phyloP scores from a whole-genome alignment of 2,113 vertebrate species.

The Argyrosomus japonicus region DNA sequence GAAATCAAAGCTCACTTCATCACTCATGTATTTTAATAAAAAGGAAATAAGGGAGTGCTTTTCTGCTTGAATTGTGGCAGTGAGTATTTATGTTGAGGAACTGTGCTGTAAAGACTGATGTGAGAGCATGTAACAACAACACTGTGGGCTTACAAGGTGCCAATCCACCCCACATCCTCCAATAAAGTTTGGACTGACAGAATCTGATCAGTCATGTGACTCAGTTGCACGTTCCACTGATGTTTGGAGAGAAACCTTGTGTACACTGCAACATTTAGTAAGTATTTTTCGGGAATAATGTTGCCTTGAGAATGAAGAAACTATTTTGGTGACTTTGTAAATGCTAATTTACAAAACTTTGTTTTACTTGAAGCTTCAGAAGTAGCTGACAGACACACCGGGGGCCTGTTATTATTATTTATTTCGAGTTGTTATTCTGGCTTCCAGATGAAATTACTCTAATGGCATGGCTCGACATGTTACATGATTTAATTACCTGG shows the following conservation, averaged over 20 bases:
- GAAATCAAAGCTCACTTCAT: constrained; percentile 34
- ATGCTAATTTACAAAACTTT: not conserved
- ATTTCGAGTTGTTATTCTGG: not conserved
- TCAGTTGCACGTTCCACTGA: not conserved
- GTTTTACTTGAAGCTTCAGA: not conserved
- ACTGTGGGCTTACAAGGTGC: not conserved
- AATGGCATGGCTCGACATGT: not conserved
- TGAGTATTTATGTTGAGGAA: not conserved
- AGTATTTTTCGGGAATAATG: not conserved
- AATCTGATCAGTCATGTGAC: not conserved
- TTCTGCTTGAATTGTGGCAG: not conserved
- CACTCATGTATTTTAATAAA: constrained; percentile 11
- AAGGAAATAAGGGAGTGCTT: not conserved
- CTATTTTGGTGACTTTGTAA: not conserved
- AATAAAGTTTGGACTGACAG: not conserved
- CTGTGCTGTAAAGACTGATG: not conserved
- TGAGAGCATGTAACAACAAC: not conserved
- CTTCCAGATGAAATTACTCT: not conserved
- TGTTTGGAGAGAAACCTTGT: not conserved
- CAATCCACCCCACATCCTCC: not conserved
- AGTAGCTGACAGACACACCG: not conserved
- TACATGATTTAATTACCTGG: constrained; percentile 22
- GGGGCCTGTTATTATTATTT: not conserved
- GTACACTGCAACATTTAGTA: not conserved
- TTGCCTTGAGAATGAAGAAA: not conserved